Evolutionary conservation across 2,888 invertebrate genomes (phyloP), one percentile per base, ranked within the genome.

Genomic region (Cosmorhoe ocellata): DNA sequence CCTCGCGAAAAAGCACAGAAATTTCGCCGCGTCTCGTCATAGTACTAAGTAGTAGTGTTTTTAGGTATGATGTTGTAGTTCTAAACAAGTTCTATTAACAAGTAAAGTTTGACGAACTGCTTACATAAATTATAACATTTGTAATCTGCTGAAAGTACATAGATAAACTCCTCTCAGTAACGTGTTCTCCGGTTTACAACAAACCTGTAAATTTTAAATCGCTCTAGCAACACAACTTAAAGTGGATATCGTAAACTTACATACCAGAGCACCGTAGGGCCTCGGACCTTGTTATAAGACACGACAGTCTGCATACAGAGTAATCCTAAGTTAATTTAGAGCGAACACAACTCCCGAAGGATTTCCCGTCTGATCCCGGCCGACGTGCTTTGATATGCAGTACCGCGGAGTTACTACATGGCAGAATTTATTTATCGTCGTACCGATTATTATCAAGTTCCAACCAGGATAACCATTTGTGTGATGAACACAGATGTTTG

Each of bases 221-320:
- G 42, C 57, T 67, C 58, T 58, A 61, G 43, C 31, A 39, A 58
- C 64, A 66, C 63, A 71, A 72, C 61, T 73, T 74, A 66, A 63
- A 57, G 54, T 60, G 54, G 52, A 59, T 58, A 63, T 73, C 62
- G 66, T 66, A 73, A 80, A 80, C 68, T 80, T 76, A 69, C 64
- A 61, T 63, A 64, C 64, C 59, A 39, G 40, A 51, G 60, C 66
- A 70, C 73, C 69, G 63, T 63, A 63, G 77, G 78, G 82, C 74
- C 79, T 79, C 69, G 77, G 81, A 82, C 82, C 76, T 85, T 81
- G 83, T 85, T 85, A 86, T 69, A 69, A 58, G 69, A 61, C 63
- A 73, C 72, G 72, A 70, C 76, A 76, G 80, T 85, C 86, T 89
- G 89, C 87, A 88, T 88, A 88, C 84, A 82, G 77, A 88, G 80